Base-by-base conservation (phyloP, 1,140 invertebrate species). In the Laupala kohalensis region DNA sequence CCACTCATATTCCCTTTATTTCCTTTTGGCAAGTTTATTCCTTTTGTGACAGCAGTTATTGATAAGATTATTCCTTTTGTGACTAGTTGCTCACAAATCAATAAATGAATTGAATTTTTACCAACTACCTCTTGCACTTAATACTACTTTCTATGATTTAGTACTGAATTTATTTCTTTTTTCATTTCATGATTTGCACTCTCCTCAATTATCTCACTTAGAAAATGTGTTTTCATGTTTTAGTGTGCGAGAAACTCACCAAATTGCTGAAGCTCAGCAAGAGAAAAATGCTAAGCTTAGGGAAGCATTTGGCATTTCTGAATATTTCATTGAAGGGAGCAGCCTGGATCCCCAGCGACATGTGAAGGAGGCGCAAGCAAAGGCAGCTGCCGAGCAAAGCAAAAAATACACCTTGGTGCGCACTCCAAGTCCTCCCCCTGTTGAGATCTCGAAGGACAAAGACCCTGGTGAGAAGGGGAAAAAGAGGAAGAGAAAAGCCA, bases 241-340 rank as follows among this genome's bases (percentile, higher is more conserved):
- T n/a, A 96, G 94, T 82, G 93, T 94, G 25, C 92, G 92, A 70
- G 95, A 97, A 78, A 97, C 93, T 65, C 96, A 98, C 83, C 93
- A 97, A 80, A 88, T 97, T 71, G 95, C 96, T 3, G 94, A 96
- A 81, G 95, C 95, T n/a, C 95, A 97, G 78, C 91, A 94, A 78
- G 92, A 96, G 77, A 97, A 98, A 81, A 98, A 98, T 86, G 92
- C 91, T 6, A 89, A 89, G 69, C 82, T 98, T 69, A 88, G 94
- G 65, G 92, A 95, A 79, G 96, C 96, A 0, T 97, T 99, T 81
- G 95, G 96, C 67, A 95, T 99, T 74, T 93, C 92, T 27, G 91
- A 94, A 74, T 89, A 90, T 77, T 98, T 97, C 83, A 91, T 96
- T 15, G 95, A 97, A 81, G 96, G 96, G 26, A 92, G 90, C 76